phyloP scores from a whole-genome alignment of 1,140 invertebrate species.

The Drosophila burlai region DNA sequence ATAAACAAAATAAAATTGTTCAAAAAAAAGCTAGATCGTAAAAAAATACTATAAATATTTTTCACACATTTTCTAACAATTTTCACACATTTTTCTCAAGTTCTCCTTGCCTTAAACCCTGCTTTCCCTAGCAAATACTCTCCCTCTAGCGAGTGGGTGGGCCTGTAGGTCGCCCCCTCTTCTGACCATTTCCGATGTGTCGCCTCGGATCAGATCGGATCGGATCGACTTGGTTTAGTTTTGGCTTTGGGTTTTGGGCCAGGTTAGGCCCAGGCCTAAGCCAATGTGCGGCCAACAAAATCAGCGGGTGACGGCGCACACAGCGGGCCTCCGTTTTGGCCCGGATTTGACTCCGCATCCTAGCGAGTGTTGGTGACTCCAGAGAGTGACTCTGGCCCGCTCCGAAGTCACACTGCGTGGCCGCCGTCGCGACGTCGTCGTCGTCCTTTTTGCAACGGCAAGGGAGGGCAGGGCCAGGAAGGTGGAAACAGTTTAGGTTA shows the following conservation, averaged over 20 bases:
- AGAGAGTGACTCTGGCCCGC: slow-evolving; percentile 11
- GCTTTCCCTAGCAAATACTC: neutral
- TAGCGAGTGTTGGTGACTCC: slow-evolving; percentile 10
- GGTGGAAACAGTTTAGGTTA: slow-evolving; percentile 83
- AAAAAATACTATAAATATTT: neutral
- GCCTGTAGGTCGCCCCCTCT: slow-evolving; percentile 34
- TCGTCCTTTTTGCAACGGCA: slow-evolving; percentile 48
- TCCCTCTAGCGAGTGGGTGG: slow-evolving; percentile 50
- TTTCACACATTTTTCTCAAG: neutral
- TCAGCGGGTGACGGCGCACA: slow-evolving; percentile 74
- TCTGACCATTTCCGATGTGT: slow-evolving; percentile 7
- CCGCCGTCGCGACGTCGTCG: slow-evolving; percentile 37
- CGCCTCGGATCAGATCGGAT: slow-evolving; percentile 7
- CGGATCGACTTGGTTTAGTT: slow-evolving; percentile 25
- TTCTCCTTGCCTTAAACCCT: neutral
- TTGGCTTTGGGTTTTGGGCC: slow-evolving; percentile 13
- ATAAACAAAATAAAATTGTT: neutral
- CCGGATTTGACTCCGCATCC: slow-evolving; percentile 45
- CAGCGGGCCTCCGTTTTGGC: slow-evolving; percentile 59
- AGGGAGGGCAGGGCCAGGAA: slow-evolving; percentile 24
- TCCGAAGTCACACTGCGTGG: slow-evolving; percentile 71
- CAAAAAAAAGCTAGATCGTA: fast-evolving
- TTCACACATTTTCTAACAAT: neutral
- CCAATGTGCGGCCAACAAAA: slow-evolving; percentile 69
- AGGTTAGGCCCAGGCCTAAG: slow-evolving; percentile 38